Conservation (phyloP, 2,797 vertebrate genomes). For the Argya squamiceps region DNA sequence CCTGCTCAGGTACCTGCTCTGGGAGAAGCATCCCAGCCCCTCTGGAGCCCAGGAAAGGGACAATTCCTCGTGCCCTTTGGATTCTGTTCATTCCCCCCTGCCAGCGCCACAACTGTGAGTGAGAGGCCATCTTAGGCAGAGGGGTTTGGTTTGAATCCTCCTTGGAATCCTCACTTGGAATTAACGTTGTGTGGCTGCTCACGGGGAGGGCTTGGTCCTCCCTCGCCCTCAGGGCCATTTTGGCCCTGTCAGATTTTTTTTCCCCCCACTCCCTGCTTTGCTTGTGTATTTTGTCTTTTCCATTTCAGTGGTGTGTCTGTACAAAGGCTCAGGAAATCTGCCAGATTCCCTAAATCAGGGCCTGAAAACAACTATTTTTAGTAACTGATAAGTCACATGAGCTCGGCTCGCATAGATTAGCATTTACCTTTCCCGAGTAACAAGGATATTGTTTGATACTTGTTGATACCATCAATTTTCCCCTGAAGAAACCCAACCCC, state of each 20-base stretch:
- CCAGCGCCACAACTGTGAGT: fast-evolving
- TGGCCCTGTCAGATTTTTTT: not conserved
- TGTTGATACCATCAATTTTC: conserved; percentile 51
- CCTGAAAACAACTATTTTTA: conserved; percentile 67
- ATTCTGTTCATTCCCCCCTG: not conserved
- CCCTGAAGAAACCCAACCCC: not conserved
- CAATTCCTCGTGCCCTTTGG: not conserved
- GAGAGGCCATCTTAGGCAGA: conserved; percentile 54
- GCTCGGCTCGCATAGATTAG: conserved; percentile 21
- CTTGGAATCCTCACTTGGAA: not conserved
- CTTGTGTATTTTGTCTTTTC: conserved; percentile 2
- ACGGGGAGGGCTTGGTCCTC: not conserved
- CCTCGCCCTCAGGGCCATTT: not conserved
- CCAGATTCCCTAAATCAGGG: conserved; percentile 61
- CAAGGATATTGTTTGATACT: conserved; percentile 42
- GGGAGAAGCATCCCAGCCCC: fast-evolving
- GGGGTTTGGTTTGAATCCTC: conserved; percentile 19
- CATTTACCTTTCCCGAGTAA: conserved; percentile 52
- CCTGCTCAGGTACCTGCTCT: not conserved
- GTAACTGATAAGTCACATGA: conserved; percentile 56
- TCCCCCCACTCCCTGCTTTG: fast-evolving
- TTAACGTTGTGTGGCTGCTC: not conserved
- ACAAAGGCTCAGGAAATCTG: conserved; percentile 61
- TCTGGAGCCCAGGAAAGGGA: not conserved
- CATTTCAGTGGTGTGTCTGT: conserved; percentile 5